phyloP scores from a whole-genome alignment of 2,113 vertebrate species.

The Tichodroma muraria region DNA sequence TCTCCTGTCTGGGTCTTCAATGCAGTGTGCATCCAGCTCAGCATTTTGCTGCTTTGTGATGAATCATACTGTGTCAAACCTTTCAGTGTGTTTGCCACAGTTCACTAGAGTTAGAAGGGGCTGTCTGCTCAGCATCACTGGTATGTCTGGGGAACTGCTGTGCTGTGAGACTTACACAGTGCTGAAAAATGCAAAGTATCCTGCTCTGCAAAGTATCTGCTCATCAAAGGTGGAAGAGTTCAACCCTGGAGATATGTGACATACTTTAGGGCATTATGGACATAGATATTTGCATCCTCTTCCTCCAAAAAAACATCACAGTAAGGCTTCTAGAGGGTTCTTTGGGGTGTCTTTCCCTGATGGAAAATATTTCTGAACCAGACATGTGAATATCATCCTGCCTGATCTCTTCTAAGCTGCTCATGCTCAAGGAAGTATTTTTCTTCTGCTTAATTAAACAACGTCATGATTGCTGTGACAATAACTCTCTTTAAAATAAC shows the following conservation, averaged over 20 bases:
- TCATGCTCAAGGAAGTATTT: neutral
- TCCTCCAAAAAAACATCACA: neutral
- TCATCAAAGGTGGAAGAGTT: neutral
- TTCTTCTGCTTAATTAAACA: slow-evolving; percentile 13
- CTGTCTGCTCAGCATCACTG: neutral
- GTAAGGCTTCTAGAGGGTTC: neutral
- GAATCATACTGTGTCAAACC: neutral
- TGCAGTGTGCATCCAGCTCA: neutral
- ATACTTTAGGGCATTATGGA: neutral
- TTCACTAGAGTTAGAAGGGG: neutral
- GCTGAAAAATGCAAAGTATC: neutral
- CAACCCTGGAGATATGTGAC: accelerated
- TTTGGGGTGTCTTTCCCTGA: neutral
- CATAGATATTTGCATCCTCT: neutral
- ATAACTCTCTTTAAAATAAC: slow-evolving; percentile 19
- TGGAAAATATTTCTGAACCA: neutral
- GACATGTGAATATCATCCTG: neutral
- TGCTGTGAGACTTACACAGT: neutral
- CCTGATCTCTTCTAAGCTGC: neutral
- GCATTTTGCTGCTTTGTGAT: neutral
- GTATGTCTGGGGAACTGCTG: neutral
- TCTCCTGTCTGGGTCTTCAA: neutral
- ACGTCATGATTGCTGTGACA: neutral
- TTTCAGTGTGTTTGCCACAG: neutral
- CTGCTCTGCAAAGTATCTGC: neutral